Evolutionary conservation across 2,113 vertebrate genomes (phyloP), one percentile per base, ranked within the genome.

Genomic region (Craseonycteris thonglongyai): DNA sequence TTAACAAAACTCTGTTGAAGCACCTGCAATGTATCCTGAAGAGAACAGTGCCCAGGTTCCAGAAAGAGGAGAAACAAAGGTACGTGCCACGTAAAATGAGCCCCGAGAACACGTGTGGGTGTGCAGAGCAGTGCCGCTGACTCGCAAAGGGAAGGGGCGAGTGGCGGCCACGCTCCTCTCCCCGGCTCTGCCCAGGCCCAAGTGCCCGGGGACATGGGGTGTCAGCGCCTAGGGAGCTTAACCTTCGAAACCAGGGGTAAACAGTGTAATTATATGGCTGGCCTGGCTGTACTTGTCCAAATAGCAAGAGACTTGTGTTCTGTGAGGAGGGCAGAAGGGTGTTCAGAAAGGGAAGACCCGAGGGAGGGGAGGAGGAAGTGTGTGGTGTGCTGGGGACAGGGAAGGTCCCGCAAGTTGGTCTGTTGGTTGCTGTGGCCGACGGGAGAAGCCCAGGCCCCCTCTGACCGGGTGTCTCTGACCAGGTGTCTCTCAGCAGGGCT

Each of bases 51-150:
- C 49, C 0, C 15, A 1, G 40, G 2, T 78, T 58, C 45, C 45
- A 58, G 35, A 87, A 40, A 15, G 12, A 18, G 56, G 59, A 80
- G 63, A 90, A 68, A 61, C 3, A 5, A 16, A 33, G 11, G 21
- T 22, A 16, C 12, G 11, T 1, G 7, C 30, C 2, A 8, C n/a
- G 4, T 5, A 24, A 12, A 49, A 21, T 0, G 63, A 30, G 69
- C 6, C 81, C 83, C 69, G 78, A 80, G 66, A 54, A 22, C 68
- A 38, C 5, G 0, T 6, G 11, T 4, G 0, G 35, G 13, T 1
- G 22, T 5, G 0, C 4, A 9, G 54, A 74, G 26, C 6, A 3
- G 1, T 2, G 0, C 35, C 68, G 12, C 35, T 68, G 40, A 7
- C 22, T 3, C 6, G 1, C 0, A 10, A 45, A n/a, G n/a, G n/a